A percentile compares a stretch with the other conserved stretches of the same genome.
These are phyloP conservation scores for Entomyzon cyanotis DNA, from an alignment of 2,113 vertebrate species.

Conservation along the genomic window DNA sequence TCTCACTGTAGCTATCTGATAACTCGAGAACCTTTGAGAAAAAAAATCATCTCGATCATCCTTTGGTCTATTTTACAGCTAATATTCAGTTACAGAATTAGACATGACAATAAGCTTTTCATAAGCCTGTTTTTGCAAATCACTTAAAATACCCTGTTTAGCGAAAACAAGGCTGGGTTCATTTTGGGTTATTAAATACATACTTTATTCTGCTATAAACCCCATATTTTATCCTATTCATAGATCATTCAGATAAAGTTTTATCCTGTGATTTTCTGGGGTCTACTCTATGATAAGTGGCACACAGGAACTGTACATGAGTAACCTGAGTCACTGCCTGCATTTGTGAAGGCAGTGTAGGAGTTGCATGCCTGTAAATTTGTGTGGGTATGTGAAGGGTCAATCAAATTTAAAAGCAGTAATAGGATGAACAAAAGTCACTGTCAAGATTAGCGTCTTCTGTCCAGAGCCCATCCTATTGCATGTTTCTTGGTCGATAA, in stretches of 20 bases:
- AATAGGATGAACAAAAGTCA: background rate
- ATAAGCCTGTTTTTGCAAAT: background rate
- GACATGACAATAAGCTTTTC: conserved; percentile 24
- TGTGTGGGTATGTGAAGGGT: background rate
- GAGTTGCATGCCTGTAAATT: background rate
- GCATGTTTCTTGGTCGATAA: conserved; percentile 12
- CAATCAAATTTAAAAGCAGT: background rate
- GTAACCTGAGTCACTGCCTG: background rate
- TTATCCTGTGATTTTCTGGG: background rate
- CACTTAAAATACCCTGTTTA: conserved; percentile 33
- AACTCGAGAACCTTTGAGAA: conserved; percentile 31
- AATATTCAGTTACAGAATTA: conserved; percentile 54
- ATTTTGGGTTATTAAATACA: background rate
- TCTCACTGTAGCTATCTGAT: conserved; percentile 40
- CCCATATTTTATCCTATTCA: background rate
- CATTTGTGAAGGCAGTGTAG: background rate
- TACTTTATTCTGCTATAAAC: background rate
- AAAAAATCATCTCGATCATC: conserved; percentile 19
- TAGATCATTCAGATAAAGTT: background rate
- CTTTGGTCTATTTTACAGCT: conserved; percentile 32
- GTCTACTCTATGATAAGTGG: background rate
- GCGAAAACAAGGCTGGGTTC: background rate
- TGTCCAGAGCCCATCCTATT: background rate
- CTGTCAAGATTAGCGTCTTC: background rate
- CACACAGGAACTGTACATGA: background rate